Base-by-base conservation (phyloP, 2,888 invertebrate species). In the Sminthurinus aureus region DNA sequence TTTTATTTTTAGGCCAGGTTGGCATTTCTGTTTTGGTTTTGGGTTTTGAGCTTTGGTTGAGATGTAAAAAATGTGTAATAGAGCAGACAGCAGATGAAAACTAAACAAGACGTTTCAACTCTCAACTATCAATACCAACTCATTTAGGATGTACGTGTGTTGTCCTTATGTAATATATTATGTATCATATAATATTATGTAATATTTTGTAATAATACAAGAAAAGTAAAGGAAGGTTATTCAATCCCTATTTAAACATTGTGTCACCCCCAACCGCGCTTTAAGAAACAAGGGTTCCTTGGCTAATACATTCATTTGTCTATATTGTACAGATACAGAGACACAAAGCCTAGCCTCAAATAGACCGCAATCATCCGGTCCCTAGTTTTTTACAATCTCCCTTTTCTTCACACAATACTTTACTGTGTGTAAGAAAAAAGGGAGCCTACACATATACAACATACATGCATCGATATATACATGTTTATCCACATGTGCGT, bases 281-380 rank as follows among this genome's bases (percentile, higher is more conserved):
- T 20, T 80, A 38, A 38, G 38, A 38, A 38, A 38, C 38, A 38
- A 38, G 38, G 38, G 38, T 4, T 38, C 38, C 38, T 38, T 38
- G 6, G 38, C 3, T 38, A 38, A 38, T 38, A 38, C 1, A 12
- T 71, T 8, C 20, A 24, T 13, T 12, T n/a, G 71, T 71, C 4
- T 11, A 13, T 71, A 24, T 20, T 20, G 1, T 20, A 71, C 26
- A 38, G n/a, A n/a, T 38, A 38, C 38, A 38, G 6, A 38, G 38
- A 38, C 38, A 38, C 3, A 38, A 38, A 38, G 38, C 8, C 13
- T 50, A 71, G 24, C 79, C 80, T 81, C 80, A 81, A 81, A 81
- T 81, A 81, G 50, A 83, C 83, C 83, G 83, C 83, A 38, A 38
- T 38, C 38, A 83, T 83, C 83, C 83, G 83, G 83, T 58, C 26